Conservation (phyloP, 2,888 invertebrate genomes). For the Mystacides longicornis region DNA sequence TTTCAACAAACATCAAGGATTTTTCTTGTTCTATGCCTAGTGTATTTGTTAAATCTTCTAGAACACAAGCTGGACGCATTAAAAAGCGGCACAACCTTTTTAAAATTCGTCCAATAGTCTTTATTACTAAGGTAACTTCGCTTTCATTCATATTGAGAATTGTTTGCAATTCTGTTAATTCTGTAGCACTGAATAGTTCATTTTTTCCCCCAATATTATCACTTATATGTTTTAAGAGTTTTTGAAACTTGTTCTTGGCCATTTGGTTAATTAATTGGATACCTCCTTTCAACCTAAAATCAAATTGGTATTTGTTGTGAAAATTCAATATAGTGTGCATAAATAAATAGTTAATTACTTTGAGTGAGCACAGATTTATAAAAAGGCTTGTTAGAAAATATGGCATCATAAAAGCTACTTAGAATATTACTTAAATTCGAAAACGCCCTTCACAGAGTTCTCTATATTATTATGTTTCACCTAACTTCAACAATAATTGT, state of each 20-base stretch:
- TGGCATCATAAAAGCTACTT: no score
- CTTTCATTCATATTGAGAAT: slow-evolving; percentile 19
- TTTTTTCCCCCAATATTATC: slow-evolving; percentile 11
- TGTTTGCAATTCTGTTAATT: slow-evolving; percentile 19
- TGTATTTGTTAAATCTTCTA: slow-evolving; percentile 10
- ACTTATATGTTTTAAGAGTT: slow-evolving; percentile 20
- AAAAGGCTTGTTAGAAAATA: no score
- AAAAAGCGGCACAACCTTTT: slow-evolving; percentile 23
- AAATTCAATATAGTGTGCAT: no score
- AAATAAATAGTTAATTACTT: no score
- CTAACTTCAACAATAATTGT: no score
- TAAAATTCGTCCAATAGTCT: slow-evolving; percentile 21
- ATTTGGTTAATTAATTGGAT: slow-evolving; percentile 17
- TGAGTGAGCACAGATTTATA: no score
- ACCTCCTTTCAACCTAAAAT: slow-evolving; percentile 19
- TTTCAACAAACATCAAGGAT: slow-evolving; percentile 17
- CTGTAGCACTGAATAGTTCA: slow-evolving; percentile 21
- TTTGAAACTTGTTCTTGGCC: slow-evolving; percentile 17
- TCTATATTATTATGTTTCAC: no score
- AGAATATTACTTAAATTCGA: no score
- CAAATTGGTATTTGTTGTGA: not conserved
- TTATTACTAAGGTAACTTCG: slow-evolving; percentile 18
- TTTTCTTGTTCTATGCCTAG: slow-evolving; percentile 20
- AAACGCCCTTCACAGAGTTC: no score
- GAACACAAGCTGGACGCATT: slow-evolving; percentile 19